These are phyloP conservation scores for Enteromius thamalakanensis DNA, from an alignment of 2,797 vertebrate genomes.

Conservation along the genomic window DNA sequence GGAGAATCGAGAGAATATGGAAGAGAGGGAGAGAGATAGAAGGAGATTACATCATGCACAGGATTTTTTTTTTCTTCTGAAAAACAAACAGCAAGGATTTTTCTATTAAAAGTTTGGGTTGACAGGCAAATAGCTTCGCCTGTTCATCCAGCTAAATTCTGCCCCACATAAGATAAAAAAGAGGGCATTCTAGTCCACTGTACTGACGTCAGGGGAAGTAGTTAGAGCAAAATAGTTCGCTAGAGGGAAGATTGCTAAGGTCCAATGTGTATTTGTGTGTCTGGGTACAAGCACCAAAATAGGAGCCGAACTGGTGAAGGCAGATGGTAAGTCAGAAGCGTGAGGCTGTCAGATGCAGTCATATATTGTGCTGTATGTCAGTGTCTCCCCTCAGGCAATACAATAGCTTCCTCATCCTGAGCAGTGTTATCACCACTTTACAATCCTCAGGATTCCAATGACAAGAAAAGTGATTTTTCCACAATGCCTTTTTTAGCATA, in stretches of 20 bases:
- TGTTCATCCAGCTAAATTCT: conserved; percentile 29
- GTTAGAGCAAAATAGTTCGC: conserved; percentile 20
- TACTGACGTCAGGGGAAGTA: conserved; percentile 27
- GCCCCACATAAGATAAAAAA: conserved; percentile 29
- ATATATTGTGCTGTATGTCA: conserved; percentile 33
- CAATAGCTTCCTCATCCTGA: conserved; percentile 22
- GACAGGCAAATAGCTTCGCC: background rate
- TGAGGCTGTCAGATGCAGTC: conserved; percentile 47
- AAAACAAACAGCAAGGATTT: conserved; percentile 10
- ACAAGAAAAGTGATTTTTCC: conserved; percentile 17
- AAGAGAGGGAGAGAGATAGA: background rate
- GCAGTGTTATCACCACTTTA: conserved; percentile 22
- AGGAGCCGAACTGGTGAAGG: conserved; percentile 37
- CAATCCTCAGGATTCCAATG: conserved; percentile 15
- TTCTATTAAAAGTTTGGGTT: conserved; percentile 7
- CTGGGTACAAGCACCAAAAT: conserved; percentile 30
- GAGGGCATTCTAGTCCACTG: conserved; percentile 21
- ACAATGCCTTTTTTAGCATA: background rate
- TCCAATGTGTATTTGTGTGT: conserved; percentile 24
- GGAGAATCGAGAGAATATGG: background rate
- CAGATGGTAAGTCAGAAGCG: conserved; percentile 39
- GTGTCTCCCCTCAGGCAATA: conserved; percentile 41
- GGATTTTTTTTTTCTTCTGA: conserved; percentile 9
- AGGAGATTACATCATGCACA: conserved; percentile 25
- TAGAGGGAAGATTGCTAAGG: conserved; percentile 24